phyloP scores from a whole-genome alignment of 2,797 vertebrate genomes.

The Molossus molossus region DNA sequence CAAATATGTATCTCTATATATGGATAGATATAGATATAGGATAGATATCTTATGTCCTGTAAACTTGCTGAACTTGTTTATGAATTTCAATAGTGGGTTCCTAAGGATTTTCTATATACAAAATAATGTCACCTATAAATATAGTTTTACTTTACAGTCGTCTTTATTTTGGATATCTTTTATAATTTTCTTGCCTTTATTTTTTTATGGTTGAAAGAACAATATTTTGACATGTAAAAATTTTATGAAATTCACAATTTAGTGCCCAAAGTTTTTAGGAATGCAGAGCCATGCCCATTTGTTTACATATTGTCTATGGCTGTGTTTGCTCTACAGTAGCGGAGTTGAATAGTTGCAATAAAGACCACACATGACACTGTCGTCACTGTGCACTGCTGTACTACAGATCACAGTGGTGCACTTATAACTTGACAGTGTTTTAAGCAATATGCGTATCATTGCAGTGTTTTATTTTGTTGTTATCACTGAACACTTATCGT shows the following conservation, averaged over 20 bases:
- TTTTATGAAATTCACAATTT: constrained; percentile 61
- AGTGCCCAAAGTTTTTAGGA: neutral
- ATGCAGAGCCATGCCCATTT: neutral
- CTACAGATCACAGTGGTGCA: neutral
- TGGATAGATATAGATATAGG: neutral
- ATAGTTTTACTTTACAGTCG: constrained; percentile 3
- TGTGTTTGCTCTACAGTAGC: neutral
- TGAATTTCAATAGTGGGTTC: neutral
- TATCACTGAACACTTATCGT: neutral
- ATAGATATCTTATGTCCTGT: neutral
- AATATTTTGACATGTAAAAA: constrained; percentile 60
- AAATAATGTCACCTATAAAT: constrained; percentile 11
- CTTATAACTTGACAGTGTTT: neutral
- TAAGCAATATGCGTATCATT: neutral
- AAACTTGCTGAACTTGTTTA: constrained; percentile 43
- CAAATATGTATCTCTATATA: neutral
- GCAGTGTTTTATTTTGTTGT: neutral
- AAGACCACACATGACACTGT: neutral
- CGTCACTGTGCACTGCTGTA: neutral
- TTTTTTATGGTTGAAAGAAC: constrained; percentile 13
- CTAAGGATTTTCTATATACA: constrained; percentile 5
- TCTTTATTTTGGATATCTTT: constrained; percentile 16
- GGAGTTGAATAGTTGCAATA: neutral
- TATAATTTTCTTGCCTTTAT: constrained; percentile 30
- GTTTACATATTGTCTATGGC: neutral